These are phyloP conservation scores for Lochmaea capreae DNA, from an alignment of 2,888 invertebrate genomes.

Conservation along the genomic window DNA sequence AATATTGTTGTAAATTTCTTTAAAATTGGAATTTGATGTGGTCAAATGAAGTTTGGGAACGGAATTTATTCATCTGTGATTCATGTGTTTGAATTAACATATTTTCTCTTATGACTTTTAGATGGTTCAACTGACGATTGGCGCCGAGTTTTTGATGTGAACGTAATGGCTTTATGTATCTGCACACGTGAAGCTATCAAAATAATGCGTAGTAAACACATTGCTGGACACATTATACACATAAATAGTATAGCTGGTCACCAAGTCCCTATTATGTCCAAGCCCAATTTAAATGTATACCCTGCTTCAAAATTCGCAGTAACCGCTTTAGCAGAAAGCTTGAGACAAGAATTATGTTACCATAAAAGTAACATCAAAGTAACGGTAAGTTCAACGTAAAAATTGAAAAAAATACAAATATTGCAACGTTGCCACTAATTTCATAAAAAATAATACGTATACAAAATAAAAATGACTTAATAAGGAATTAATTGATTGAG, in stretches of 20 bases:
- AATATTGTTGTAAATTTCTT: too few relatives aligned
- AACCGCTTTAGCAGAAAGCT: constrained; percentile 51
- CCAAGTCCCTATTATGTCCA: constrained; percentile 42
- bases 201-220: constrained; percentile 47
- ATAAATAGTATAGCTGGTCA: constrained; percentile 52
- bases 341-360: constrained; percentile 49
- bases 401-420: too few relatives aligned
- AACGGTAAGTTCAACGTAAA: constrained; percentile 44
- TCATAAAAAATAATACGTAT: background rate
- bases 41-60: too few relatives aligned
- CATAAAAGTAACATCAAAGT: constrained; percentile 49
- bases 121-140: too few relatives aligned
- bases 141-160: constrained; percentile 41
- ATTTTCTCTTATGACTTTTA: background rate
- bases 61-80: too few relatives aligned
- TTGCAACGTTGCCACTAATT: background rate
- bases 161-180: constrained; percentile 52
- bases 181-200: constrained; percentile 52
- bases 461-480: background rate
- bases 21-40: too few relatives aligned
- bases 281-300: constrained; percentile 47
- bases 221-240: constrained; percentile 52
- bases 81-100: too few relatives aligned
- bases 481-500: too few relatives aligned
- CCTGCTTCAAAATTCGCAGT: constrained; percentile 53